Percentiles rank a stretch among this genome's conserved stretches.
These are phyloP conservation scores for Craseonycteris thonglongyai DNA, from an alignment of 2,113 vertebrate genomes.

Conservation along the genomic window DNA sequence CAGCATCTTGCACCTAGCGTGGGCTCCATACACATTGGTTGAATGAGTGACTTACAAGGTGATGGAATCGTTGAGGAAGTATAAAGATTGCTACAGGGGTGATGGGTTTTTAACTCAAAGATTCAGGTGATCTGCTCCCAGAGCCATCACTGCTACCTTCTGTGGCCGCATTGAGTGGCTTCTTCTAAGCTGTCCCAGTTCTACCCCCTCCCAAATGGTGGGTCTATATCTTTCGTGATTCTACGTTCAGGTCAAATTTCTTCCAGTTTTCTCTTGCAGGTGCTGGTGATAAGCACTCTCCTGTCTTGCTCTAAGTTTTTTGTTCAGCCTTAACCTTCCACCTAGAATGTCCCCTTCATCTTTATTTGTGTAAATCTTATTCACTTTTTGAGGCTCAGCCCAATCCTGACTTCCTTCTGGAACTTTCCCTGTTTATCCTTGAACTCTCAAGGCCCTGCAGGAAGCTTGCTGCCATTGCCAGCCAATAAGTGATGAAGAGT, in stretches of 20 bases:
- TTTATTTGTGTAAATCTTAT: background rate
- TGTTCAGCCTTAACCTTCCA: background rate
- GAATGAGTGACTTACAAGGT: background rate
- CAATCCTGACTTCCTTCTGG: background rate
- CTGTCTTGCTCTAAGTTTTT: background rate
- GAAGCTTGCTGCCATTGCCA: fast-evolving
- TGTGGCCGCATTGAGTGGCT: background rate
- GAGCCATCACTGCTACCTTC: fast-evolving
- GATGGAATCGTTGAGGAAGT: background rate
- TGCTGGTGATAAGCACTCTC: too few relatives aligned
- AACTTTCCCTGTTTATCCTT: background rate
- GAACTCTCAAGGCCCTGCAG: background rate
- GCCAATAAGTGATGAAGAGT: fast-evolving
- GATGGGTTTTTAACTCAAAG: background rate
- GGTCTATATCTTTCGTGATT: background rate
- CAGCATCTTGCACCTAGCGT: fast-evolving
- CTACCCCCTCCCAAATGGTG: too few relatives aligned
- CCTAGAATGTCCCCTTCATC: background rate
- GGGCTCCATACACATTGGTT: background rate
- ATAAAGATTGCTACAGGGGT: too few relatives aligned
- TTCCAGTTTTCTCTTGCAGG: background rate
- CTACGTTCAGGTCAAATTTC: background rate
- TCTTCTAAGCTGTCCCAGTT: fast-evolving
- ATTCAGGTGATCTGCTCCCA: background rate
- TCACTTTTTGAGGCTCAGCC: background rate